These are phyloP conservation scores for Pleuronectes platessa DNA, from an alignment of 2,113 vertebrate genomes.

Conservation along the genomic window DNA sequence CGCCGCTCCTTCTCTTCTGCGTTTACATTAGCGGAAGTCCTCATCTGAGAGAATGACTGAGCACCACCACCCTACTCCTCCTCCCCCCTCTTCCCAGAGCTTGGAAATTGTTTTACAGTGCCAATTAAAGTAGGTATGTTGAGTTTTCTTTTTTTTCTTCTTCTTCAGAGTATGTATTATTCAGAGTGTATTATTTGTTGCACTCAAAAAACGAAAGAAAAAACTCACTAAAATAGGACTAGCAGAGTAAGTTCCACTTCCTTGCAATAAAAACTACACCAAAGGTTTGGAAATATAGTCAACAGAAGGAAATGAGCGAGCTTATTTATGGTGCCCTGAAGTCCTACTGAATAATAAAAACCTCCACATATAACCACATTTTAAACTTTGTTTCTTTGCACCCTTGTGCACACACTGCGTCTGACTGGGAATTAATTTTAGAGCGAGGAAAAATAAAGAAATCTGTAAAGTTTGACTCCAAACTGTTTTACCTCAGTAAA, in stretches of 20 bases:
- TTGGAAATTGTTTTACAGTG: conserved; percentile 80
- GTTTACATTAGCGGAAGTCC: conserved; percentile 80
- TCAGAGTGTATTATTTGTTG: conserved; percentile 79
- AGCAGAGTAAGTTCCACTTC: conserved; percentile 70
- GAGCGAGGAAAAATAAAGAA: conserved; percentile 38
- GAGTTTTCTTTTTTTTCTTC: conserved; percentile 51
- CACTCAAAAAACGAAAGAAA: conserved; percentile 42
- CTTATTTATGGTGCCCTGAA: conserved; percentile 74
- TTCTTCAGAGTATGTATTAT: conserved; percentile 71
- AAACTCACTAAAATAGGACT: conserved; percentile 73
- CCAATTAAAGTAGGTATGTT: conserved; percentile 82
- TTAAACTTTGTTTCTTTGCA: conserved; percentile 66
- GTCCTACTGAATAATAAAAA: conserved; percentile 76
- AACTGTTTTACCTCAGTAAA: conserved; percentile 66
- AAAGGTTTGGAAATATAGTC: conserved; percentile 71
- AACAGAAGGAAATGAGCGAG: conserved; percentile 67
- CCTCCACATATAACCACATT: conserved; percentile 59
- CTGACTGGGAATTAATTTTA: conserved; percentile 59
- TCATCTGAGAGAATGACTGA: conserved; percentile 81
- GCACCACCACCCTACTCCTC: conserved; percentile 34
- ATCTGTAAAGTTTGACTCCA: conserved; percentile 69
- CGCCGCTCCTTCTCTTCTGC: conserved; percentile 71
- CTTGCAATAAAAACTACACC: conserved; percentile 75
- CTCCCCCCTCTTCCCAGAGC: conserved; percentile 39
- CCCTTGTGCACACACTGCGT: conserved; percentile 56